phyloP scores from a whole-genome alignment of 2,797 vertebrate genomes.

The Caiman crocodilus region DNA sequence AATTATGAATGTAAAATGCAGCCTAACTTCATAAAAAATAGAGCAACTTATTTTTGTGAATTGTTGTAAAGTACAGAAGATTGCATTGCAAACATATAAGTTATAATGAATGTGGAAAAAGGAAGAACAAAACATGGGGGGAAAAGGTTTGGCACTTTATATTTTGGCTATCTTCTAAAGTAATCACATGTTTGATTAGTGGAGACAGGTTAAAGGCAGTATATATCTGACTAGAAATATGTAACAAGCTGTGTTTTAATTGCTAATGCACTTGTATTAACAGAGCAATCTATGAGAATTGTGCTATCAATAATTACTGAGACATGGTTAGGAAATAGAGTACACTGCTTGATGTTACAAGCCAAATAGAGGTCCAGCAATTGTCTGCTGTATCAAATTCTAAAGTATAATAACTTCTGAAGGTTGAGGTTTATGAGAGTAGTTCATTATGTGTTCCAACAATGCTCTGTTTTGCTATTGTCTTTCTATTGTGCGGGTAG shows the following conservation, averaged over 20 bases:
- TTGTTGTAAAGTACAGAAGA: neutral
- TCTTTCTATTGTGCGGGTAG: slow-evolving; percentile 79
- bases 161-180: slow-evolving; percentile 42
- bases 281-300: slow-evolving; percentile 68
- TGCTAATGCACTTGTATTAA: slow-evolving; percentile 75
- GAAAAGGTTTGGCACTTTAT: neutral
- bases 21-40: neutral
- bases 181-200: slow-evolving; percentile 31
- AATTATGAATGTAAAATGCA: neutral
- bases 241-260: slow-evolving; percentile 57
- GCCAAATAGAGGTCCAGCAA: slow-evolving; percentile 72
- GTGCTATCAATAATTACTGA: slow-evolving; percentile 79
- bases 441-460: slow-evolving; percentile 82
- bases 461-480: slow-evolving; percentile 85
- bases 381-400: slow-evolving; percentile 81
- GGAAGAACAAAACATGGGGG: slow-evolving; percentile 30
- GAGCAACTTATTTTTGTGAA: neutral
- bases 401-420: slow-evolving; percentile 82
- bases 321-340: slow-evolving; percentile 61
- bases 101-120: neutral
- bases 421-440: slow-evolving; percentile 85
- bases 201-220: slow-evolving; percentile 23
- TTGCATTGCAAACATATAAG: neutral
- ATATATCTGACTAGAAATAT: slow-evolving; percentile 65
- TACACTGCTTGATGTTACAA: slow-evolving; percentile 46